A percentile compares a stretch with the other conserved stretches of the same genome.
Evolutionary conservation across 2,113 vertebrate species (phyloP).

Genomic region (Orycteropus afer): DNA sequence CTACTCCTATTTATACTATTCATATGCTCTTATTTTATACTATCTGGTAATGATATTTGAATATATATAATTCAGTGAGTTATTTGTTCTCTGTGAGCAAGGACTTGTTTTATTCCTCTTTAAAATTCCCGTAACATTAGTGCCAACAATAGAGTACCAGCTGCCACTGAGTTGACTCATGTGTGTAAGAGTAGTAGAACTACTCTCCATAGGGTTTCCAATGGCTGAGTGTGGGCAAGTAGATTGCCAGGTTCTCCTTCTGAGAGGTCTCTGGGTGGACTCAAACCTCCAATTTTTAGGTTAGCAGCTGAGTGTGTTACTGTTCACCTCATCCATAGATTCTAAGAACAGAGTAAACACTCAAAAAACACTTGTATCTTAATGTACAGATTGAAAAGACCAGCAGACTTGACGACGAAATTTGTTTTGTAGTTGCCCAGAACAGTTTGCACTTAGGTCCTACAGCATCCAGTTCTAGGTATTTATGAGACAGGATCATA

Average conservation of each 20-base stretch:
- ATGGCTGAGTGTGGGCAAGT: background rate
- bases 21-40: background rate
- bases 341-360: background rate
- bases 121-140: background rate
- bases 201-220: background rate
- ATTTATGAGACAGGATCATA: conserved; percentile 10
- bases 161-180: no score
- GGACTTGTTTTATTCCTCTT: background rate
- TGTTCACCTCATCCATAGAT: no score
- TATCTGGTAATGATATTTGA: conserved; percentile 30
- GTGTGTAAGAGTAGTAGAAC: no score
- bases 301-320: no score
- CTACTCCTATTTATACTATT: conserved; percentile 10
- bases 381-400: background rate
- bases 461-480: background rate
- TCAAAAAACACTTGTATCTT: conserved; percentile 12
- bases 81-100: background rate
- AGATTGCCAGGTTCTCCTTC: background rate
- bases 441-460: conserved; percentile 7
- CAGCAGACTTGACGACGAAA: background rate
- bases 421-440: background rate
- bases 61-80: background rate
- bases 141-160: background rate
- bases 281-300: no score
- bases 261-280: no score